Conservation (phyloP, 2,113 vertebrate species). For the Isichthys henryi region DNA sequence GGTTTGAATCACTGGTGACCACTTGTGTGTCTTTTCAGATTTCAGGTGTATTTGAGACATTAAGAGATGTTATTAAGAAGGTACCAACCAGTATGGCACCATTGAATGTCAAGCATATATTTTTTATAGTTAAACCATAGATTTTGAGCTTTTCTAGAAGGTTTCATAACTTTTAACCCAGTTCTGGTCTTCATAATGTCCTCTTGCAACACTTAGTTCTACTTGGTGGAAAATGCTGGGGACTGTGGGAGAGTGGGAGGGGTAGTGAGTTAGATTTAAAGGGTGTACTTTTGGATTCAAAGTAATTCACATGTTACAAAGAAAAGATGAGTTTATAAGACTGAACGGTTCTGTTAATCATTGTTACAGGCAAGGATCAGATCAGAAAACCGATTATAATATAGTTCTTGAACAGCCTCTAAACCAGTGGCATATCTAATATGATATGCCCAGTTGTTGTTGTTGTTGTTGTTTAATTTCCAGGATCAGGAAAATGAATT, state of each 20-base stretch:
- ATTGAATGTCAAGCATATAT: constrained; percentile 19
- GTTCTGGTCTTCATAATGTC: neutral
- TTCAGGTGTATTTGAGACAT: constrained; percentile 40
- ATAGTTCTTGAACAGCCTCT: neutral
- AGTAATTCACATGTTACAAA: neutral
- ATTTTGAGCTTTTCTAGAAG: neutral
- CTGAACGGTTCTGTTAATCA: neutral
- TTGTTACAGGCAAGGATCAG: neutral
- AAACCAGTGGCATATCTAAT: neutral
- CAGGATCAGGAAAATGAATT: neutral
- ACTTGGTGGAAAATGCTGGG: neutral
- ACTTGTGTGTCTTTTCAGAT: constrained; percentile 33
- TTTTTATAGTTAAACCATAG: neutral
- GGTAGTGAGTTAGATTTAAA: neutral
- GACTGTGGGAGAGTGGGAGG: neutral
- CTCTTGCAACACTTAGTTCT: neutral
- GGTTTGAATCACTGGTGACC: neutral
- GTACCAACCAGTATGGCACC: constrained; percentile 35
- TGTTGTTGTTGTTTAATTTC: neutral
- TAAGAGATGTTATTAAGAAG: constrained; percentile 38
- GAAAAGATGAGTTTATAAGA: neutral
- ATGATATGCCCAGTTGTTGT: neutral
- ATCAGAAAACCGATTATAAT: neutral
- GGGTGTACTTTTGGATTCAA: neutral
- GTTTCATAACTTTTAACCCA: neutral